Conservation (phyloP, 2,888 invertebrate species). For the Rhopalosiphum nymphaeae region DNA sequence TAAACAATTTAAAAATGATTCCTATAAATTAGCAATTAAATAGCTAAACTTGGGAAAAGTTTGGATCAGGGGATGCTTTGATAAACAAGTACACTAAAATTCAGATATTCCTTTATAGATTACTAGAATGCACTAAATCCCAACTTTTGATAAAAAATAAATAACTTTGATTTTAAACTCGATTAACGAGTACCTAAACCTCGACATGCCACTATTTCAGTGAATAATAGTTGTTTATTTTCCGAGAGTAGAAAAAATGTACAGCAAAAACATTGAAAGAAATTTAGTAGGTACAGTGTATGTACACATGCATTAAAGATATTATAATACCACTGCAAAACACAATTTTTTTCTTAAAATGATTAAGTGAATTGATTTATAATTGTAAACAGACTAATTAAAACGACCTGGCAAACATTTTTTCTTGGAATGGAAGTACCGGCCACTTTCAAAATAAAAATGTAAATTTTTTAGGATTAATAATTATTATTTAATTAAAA, state of each 20-base stretch:
- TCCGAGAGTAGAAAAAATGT: not conserved
- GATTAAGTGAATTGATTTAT: not conserved
- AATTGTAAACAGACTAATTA: not conserved
- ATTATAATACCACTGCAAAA: not conserved
- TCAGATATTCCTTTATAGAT: not conserved
- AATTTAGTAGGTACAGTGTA: not conserved
- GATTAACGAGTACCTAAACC: not conserved
- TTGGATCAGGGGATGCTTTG: not conserved
- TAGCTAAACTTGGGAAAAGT: not conserved
- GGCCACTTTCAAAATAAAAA: not conserved
- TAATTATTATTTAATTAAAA: no score
- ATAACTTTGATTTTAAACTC: not conserved
- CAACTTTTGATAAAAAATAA: not conserved
- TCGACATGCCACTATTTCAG: not conserved
- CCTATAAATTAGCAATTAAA: not conserved
- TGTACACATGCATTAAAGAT: not conserved
- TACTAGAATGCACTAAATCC: not conserved
- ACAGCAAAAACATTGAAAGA: not conserved
- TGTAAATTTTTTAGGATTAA: not conserved
- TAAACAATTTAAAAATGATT: not conserved
- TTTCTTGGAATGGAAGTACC: not conserved
- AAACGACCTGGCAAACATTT: not conserved
- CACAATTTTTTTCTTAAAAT: not conserved
- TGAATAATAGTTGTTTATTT: not conserved
- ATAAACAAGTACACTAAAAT: not conserved